Evolutionary conservation across 1,140 invertebrate species (phyloP).

Genomic region (Lasioglossum baleicum): DNA sequence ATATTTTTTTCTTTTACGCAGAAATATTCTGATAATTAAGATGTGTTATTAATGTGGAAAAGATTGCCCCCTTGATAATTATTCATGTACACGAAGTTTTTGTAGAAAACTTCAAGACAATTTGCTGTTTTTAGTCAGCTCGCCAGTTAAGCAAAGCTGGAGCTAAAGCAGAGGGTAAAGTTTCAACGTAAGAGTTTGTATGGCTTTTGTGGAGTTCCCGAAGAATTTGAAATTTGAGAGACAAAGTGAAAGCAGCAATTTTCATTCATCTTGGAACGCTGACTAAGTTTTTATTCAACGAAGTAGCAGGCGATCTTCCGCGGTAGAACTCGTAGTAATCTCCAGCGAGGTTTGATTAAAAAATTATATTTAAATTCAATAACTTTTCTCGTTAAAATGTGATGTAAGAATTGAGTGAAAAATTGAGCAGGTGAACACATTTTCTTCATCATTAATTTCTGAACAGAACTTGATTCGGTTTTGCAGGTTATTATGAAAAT

Average conservation of each 20-base stretch:
- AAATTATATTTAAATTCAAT: background rate
- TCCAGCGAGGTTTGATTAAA: no score
- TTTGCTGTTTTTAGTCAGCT: background rate
- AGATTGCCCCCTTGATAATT: background rate
- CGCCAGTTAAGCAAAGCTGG: background rate
- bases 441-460: no score
- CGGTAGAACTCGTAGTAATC: no score
- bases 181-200: slow-evolving; percentile 2
- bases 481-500: no score
- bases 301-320: background rate
- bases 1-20: no score
- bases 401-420: no score
- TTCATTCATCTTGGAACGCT: background rate
- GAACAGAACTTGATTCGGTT: no score
- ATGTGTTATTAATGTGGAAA: background rate
- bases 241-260: slow-evolving; percentile 21
- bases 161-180: background rate
- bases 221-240: slow-evolving; percentile 20
- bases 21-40: no score
- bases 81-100: background rate
- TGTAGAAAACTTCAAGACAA: background rate
- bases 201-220: background rate
- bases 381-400: no score
- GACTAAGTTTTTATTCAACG: background rate
- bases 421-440: no score